phyloP scores from a whole-genome alignment of 2,113 vertebrate species.

The Piprites chloris region DNA sequence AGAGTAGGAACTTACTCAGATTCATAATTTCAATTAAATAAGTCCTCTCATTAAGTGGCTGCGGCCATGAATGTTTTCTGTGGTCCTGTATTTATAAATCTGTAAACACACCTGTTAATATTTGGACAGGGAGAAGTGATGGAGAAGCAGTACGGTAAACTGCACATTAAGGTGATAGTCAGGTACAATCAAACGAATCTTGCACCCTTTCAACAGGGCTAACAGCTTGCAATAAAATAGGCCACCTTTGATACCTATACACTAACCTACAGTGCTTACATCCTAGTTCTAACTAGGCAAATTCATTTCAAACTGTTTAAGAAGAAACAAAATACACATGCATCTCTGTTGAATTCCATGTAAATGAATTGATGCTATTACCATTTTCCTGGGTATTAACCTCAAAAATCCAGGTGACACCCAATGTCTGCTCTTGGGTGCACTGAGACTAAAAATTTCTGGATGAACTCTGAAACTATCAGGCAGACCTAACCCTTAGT shows the following conservation, averaged over 20 bases:
- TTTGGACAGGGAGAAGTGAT: slow-evolving; percentile 22
- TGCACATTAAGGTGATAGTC: neutral
- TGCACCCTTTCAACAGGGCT: neutral
- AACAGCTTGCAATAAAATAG: slow-evolving; percentile 11
- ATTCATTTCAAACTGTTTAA: neutral
- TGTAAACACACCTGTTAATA: slow-evolving; percentile 40
- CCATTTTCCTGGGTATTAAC: neutral
- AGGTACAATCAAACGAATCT: slow-evolving; percentile 4
- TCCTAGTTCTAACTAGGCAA: neutral
- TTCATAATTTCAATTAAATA: slow-evolving; percentile 80
- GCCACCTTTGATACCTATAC: slow-evolving; percentile 11
- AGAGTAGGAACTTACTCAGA: slow-evolving; percentile 81
- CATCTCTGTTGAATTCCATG: neutral
- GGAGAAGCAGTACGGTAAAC: neutral
- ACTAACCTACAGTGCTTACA: neutral
- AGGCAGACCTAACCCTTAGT: neutral
- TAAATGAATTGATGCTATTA: neutral
- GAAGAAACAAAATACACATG: neutral
- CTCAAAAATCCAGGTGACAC: neutral
- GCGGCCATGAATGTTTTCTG: neutral
- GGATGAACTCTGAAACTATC: neutral
- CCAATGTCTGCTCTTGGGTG: neutral
- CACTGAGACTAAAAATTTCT: neutral
- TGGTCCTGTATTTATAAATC: slow-evolving; percentile 15
- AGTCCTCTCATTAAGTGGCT: slow-evolving; percentile 57